Base-by-base conservation (phyloP, 2,888 invertebrate species). In the Seira musarum region DNA sequence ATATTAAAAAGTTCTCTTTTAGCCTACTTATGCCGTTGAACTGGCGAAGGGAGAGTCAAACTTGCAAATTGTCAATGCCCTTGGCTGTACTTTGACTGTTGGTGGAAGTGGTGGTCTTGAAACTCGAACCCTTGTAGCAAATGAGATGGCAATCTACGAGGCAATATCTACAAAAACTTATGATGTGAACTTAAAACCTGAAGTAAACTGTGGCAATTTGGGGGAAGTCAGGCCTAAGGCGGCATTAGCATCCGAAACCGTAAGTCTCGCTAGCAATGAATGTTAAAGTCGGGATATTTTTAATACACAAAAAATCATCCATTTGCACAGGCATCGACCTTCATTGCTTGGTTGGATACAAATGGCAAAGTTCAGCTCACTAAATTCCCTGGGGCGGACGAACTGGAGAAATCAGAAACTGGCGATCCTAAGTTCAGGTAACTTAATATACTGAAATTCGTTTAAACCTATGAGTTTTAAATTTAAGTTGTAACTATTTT, bases 41-140 rank as follows among this genome's bases (percentile, higher is more conserved):
- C 81, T 87, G n/a, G 57, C 61, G n/a, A 24, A 19, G 2, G 71
- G 77, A 10, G 75, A 85, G 61, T 79, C 92, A 0, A 91, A 92
- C 0, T 86, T 93, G 66, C 91, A 92, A 75, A 87, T 93, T 21
- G 89, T 93, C 85, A 94, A 94, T 87, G 91, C 92, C 0, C 88
- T 93, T 13, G 86, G 88, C 90, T 2, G 88, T 93, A 15, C 90
- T 30, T 24, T 80, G 49, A 19, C n/a, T 17, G 66, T 82, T 1
- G 30, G 19, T 2, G 67, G 35, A 5, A 3, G 21, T 15, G 46
- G 6, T 1, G 53, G 63, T 21, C 21, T 60, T 10, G 24, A 13
- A 13, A 21, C 21, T 15, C 19, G 8, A 5, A 2, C n/a, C 1
- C 57, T 71, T 21, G 8, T 65, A 21, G 68, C 70, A 1, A 69